These are phyloP conservation scores for Ceratosolen solmsi DNA, from an alignment of 1,140 invertebrate species.

Conservation along the genomic window DNA sequence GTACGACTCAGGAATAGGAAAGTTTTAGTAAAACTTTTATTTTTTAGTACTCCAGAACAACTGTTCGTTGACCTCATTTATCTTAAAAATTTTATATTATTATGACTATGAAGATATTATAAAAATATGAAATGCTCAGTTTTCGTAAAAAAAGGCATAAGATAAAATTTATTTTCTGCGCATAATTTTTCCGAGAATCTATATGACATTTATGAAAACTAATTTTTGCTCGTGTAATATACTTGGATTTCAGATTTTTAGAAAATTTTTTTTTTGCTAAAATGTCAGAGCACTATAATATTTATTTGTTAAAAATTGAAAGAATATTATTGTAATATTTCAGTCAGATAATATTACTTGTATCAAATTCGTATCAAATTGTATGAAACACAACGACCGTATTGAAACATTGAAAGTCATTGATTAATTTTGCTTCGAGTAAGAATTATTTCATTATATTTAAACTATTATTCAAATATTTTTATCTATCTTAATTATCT, in stretches of 20 bases:
- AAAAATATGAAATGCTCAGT: neutral
- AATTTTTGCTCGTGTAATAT: neutral
- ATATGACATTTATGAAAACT: neutral
- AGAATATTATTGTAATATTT: too few species aligned
- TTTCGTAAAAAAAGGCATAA: neutral
- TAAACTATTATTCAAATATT: too few species aligned
- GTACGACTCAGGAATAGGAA: neutral
- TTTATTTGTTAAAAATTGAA: too few species aligned
- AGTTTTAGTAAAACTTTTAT: constrained; percentile 5
- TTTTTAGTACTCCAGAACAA: neutral
- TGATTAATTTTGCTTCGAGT: too few species aligned
- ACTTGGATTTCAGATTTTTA: neutral
- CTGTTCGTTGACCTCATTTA: neutral
- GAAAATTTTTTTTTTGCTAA: too few species aligned
- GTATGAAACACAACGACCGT: too few species aligned
- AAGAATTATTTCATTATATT: too few species aligned
- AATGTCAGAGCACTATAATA: too few species aligned
- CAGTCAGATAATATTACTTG: too few species aligned
- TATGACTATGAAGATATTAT: neutral
- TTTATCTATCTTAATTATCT: too few species aligned
- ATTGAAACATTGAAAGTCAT: too few species aligned
- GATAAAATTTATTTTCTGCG: neutral
- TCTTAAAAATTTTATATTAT: neutral
- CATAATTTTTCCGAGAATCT: neutral
- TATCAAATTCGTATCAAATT: too few species aligned